Evolutionary conservation across 2,888 invertebrate genomes (phyloP).

Genomic region (Caenorhabditis imperialis): DNA sequence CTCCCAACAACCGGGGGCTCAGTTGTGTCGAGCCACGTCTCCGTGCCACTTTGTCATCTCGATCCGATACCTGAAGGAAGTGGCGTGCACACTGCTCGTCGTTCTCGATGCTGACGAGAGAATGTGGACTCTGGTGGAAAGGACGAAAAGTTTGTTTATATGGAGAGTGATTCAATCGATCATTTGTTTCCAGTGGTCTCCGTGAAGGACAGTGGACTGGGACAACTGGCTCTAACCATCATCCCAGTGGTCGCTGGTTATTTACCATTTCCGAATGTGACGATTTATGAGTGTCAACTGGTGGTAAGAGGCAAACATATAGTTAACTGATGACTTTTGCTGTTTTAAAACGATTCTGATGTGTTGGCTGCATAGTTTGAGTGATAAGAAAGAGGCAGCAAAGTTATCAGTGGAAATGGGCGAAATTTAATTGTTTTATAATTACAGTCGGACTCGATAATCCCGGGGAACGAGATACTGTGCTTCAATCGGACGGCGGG

Average conservation of each 20-base stretch:
- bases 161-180: background rate
- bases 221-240: constrained; percentile 71
- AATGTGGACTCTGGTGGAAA: constrained; percentile 63
- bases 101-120: constrained; percentile 69
- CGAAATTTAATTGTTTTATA: constrained; percentile 12
- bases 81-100: constrained; percentile 56
- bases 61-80: constrained; percentile 57
- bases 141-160: constrained; percentile 42
- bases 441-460: constrained; percentile 27
- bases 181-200: constrained; percentile 67
- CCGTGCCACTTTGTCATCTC: constrained; percentile 75
- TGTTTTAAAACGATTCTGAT: constrained; percentile 12
- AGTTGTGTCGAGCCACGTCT: constrained; percentile 71
- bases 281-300: constrained; percentile 67
- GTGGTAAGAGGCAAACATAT: constrained; percentile 21
- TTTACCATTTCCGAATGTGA: constrained; percentile 74
- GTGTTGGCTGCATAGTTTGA: constrained; percentile 39
- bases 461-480: constrained; percentile 65
- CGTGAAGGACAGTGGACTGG: constrained; percentile 77
- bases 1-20: constrained; percentile 74
- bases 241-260: constrained; percentile 73
- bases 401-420: background rate
- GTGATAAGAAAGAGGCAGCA: constrained; percentile 18
- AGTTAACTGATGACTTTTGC: no score
- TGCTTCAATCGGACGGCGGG: constrained; percentile 74